Percentiles rank a stretch among this genome's conserved stretches.
These are phyloP conservation scores for Pasiphila rectangulata DNA, from an alignment of 2,888 invertebrate species.

Conservation along the genomic window DNA sequence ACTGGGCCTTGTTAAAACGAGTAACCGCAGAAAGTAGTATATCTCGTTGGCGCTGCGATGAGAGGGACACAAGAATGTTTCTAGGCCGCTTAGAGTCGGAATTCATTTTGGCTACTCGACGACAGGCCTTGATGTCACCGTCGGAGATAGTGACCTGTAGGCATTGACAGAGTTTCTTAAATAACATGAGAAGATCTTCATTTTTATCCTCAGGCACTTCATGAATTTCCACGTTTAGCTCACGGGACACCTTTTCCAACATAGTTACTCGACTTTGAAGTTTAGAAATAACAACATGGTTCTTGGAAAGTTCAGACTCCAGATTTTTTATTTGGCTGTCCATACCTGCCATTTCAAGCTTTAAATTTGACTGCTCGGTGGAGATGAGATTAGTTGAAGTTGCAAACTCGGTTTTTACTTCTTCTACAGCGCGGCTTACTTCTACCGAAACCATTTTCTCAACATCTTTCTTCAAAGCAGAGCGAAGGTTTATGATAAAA, in stretches of 20 bases:
- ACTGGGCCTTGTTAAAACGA: no score
- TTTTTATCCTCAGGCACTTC: no score
- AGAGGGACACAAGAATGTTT: no score
- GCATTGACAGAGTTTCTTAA: slow-evolving; percentile 1
- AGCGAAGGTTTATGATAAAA: no score
- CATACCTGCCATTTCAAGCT: background rate
- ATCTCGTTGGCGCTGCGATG: no score
- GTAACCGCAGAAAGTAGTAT: no score
- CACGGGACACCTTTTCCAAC: background rate
- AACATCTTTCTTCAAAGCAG: no score
- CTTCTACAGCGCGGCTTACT: no score
- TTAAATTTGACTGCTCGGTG: background rate
- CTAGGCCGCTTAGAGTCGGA: no score
- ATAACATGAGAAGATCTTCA: background rate
- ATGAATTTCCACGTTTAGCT: background rate
- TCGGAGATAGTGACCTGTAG: slow-evolving; percentile 1
- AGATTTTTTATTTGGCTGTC: background rate
- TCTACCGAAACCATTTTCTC: no score
- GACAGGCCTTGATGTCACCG: slow-evolving; percentile 1
- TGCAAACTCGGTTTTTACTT: no score
- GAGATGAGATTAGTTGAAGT: no score
- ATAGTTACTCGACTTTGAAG: background rate
- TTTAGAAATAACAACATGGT: background rate
- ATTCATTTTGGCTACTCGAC: slow-evolving; percentile 2
- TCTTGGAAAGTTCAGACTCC: background rate